These are phyloP conservation scores for Odobenus rosmarus DNA, from an alignment of 2,113 vertebrate genomes.

Conservation along the genomic window DNA sequence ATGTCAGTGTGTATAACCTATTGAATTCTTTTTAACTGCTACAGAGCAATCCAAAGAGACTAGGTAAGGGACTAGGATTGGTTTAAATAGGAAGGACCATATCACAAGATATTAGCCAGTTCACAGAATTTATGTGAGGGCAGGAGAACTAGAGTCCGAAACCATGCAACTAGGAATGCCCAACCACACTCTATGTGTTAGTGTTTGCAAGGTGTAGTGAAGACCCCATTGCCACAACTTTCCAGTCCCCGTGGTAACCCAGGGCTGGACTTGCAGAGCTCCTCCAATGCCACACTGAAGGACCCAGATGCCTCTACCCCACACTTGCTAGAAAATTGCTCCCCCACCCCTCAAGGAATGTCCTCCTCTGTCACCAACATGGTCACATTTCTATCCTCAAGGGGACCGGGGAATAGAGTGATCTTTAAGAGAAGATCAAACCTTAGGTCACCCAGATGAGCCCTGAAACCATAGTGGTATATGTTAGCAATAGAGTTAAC, in stretches of 20 bases:
- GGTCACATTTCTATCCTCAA: background rate
- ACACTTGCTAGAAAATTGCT: background rate
- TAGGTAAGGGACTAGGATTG: background rate
- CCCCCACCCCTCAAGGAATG: background rate
- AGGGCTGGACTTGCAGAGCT: background rate
- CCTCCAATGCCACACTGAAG: background rate
- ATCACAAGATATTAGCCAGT: background rate
- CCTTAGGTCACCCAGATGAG: background rate
- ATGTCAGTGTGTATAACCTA: background rate
- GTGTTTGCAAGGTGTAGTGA: background rate
- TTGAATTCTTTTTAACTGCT: background rate
- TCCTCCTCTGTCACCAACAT: background rate
- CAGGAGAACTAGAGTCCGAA: background rate
- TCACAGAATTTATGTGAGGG: background rate
- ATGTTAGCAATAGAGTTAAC: background rate
- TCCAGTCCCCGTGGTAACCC: background rate
- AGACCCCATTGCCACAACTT: background rate
- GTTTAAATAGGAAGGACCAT: background rate
- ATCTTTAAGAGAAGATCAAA: background rate
- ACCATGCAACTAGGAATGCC: background rate
- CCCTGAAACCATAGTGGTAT: background rate
- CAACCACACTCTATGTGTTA: background rate
- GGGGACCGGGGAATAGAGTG: too few relatives aligned
- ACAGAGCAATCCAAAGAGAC: background rate
- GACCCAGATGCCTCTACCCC: background rate